Percentiles rank a stretch among this genome's conserved stretches.
These are phyloP conservation scores for Pollachius pollachius DNA, from an alignment of 2,113 vertebrate genomes.

Conservation along the genomic window DNA sequence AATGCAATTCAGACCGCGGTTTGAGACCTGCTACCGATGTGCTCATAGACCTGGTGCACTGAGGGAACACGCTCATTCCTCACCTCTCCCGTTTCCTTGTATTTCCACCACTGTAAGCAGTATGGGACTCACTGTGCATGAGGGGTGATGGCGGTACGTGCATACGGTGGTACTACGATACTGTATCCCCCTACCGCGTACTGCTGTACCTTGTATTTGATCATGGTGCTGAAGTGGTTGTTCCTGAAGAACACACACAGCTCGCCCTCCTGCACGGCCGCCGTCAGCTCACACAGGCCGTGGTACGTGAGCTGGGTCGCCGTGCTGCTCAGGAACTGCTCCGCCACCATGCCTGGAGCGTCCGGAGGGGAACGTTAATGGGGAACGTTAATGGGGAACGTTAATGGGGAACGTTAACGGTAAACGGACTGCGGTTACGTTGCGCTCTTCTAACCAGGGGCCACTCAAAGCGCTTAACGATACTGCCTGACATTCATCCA, in stretches of 20 bases:
- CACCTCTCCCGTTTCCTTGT: no score
- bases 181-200: no score
- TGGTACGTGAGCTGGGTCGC: constrained; percentile 98
- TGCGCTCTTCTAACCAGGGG: no score
- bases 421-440: not conserved
- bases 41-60: no score
- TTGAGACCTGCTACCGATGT: not conserved
- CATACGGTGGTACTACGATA: no score
- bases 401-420: not conserved
- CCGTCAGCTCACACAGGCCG: constrained; percentile 94
- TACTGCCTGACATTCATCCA: no score
- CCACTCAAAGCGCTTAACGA: no score
- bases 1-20: constrained; percentile 8
- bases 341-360: constrained; percentile 88
- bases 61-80: no score
- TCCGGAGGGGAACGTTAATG: not conserved
- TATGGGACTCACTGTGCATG: no score
- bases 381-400: not conserved
- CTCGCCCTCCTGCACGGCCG: constrained; percentile 95
- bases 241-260: constrained; percentile 99
- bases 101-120: no score
- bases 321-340: constrained; percentile 94
- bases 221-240: constrained; percentile 99
- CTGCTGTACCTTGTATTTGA: constrained; percentile 89
- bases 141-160: no score